phyloP scores from a whole-genome alignment of 2,888 invertebrate species.

The Sarcophaga variegata region DNA sequence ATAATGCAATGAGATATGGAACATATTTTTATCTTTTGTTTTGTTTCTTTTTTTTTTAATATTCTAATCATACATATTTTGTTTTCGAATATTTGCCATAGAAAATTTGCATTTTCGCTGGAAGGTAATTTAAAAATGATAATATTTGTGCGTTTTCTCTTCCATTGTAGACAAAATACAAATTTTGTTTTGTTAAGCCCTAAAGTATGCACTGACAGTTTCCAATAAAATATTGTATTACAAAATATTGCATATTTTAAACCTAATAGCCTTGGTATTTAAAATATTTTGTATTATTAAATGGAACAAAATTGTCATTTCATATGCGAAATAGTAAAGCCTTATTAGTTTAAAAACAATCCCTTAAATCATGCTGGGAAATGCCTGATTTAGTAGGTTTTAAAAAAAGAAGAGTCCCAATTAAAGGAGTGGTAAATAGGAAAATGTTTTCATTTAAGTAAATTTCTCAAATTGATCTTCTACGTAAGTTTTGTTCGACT shows the following conservation, averaged over 20 bases:
- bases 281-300: neutral
- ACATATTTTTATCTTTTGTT: neutral
- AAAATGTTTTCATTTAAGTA: no score
- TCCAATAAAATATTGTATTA: neutral
- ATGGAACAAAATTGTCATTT: no score
- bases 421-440: no score
- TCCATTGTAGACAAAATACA: neutral
- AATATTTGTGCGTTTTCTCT: neutral
- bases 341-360: no score
- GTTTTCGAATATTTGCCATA: neutral
- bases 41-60: conserved; percentile 3
- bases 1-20: neutral
- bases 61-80: neutral
- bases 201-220: conserved; percentile 21
- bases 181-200: conserved; percentile 32
- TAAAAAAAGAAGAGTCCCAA: no score
- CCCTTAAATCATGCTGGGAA: no score
- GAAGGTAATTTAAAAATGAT: neutral
- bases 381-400: no score
- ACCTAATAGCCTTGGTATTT: neutral
- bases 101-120: neutral
- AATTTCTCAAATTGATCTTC: no score
- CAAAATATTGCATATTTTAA: neutral
- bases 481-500: no score
- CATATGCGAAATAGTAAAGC: no score